A percentile compares a stretch with the other conserved stretches of the same genome.
phyloP scores from a whole-genome alignment of 2,113 vertebrate species.

The Coregonus clupeaformis region DNA sequence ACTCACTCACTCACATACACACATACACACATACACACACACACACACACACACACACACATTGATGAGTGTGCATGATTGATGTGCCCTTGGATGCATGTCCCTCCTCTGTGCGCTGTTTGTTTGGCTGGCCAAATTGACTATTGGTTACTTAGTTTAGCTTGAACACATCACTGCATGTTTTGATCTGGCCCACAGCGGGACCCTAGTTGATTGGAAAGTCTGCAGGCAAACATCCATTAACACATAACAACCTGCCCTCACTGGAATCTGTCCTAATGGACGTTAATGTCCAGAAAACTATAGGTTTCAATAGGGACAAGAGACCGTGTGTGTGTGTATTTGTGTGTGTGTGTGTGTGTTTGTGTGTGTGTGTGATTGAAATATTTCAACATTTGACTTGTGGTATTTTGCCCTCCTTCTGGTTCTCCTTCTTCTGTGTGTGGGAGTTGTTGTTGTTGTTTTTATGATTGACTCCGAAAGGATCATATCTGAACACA shows the following conservation, averaged over 20 bases:
- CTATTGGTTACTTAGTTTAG: conserved; percentile 40
- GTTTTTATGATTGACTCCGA: too few species aligned
- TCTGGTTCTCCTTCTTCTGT: too few species aligned
- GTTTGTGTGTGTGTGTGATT: too few species aligned
- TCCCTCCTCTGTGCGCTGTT: conserved; percentile 32
- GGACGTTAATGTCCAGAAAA: neutral
- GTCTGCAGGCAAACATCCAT: conserved; percentile 30
- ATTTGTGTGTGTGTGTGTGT: too few species aligned
- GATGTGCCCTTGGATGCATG: conserved; percentile 42
- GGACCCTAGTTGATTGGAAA: conserved; percentile 30
- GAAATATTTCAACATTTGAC: too few species aligned
- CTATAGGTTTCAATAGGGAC: too few species aligned
- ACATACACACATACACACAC: conserved; percentile 27
- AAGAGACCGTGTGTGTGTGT: too few species aligned
- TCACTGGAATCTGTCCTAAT: neutral
- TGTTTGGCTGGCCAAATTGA: conserved; percentile 28
- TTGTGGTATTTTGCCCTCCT: too few species aligned
- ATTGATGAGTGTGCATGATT: conserved; percentile 48
- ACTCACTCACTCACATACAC: too few species aligned
- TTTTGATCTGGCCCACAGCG: conserved; percentile 42
- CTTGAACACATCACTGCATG: conserved; percentile 8
- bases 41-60: conserved; percentile 8
- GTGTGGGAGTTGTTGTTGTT: too few species aligned
- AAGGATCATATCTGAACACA: too few species aligned
- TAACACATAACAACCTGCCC: conserved; percentile 14